Base-by-base conservation (phyloP, 2,888 invertebrate genomes). In the Brachycybe producta region DNA sequence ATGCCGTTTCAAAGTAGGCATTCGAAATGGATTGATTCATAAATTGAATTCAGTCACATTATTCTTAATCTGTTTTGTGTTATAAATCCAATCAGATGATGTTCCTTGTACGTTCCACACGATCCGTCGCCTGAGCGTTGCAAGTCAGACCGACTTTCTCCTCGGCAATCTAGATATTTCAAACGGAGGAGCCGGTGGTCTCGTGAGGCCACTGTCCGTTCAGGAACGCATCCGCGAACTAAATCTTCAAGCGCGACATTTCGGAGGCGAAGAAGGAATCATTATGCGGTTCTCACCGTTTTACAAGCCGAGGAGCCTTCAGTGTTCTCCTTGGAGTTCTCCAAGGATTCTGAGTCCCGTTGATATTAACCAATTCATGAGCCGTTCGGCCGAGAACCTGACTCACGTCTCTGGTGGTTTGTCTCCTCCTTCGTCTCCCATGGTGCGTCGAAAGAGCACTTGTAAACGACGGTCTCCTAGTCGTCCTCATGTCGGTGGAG, bases 311-410 rank as follows among this genome's bases (percentile, higher is more conserved):
- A 52, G 53, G 21, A 57, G 58, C 38, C 53, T 58, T 21, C 58
- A 70, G 67, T 67, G 67, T 54, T 69, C 70, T 13, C 71, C 71
- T 1, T 71, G 70, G 70, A 69, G 67, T 53, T 71, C 71, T 2
- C 71, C 71, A 2, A 61, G 69, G 27, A 67, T 70, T 32, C 60
- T 71, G 39, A 69, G 69, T 51, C 70, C 70, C 8, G 70, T 70
- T 11, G 70, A 70, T 56, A 65, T 68, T 24, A 62, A 66, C 13
- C 69, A 69, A 45, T 66, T 69, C 44, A 60, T 70, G 44, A 69
- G 70, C 55, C 64, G 66, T 28, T 70, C 70, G 4, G 67, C 67
- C 3, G 71, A 71, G 56, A 70, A 70, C 54, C 58, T 70, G 32
- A 62, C 64, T 4, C 15, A 54, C 36, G 52, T 54, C 15, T 43